These are phyloP conservation scores for Mesocricetus auratus DNA, from an alignment of 2,113 vertebrate species.

Conservation along the genomic window DNA sequence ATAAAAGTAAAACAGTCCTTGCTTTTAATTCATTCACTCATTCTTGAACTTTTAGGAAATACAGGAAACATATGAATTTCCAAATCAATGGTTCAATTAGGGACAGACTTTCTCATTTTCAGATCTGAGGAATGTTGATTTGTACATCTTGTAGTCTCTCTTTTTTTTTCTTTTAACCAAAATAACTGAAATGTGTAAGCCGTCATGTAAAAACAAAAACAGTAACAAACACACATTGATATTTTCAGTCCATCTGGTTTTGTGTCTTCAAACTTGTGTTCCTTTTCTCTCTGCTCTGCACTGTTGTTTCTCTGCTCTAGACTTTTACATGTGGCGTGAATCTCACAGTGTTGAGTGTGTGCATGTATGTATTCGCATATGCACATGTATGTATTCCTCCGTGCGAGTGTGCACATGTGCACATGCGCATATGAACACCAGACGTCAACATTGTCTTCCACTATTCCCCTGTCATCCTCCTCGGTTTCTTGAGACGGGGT, in stretches of 20 bases:
- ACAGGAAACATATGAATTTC: not conserved
- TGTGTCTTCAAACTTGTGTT: not conserved
- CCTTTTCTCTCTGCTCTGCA: not conserved
- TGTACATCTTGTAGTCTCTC: not conserved
- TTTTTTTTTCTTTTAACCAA: not conserved
- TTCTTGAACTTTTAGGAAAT: not conserved
- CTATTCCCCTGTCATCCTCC: not conserved
- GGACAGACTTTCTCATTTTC: not conserved
- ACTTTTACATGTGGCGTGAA: not conserved
- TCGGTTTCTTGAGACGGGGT: not conserved
- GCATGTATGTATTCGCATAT: too few species aligned
- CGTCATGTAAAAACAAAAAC: not conserved
- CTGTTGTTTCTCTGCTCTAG: not conserved
- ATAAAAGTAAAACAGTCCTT: not conserved
- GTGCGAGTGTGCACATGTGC: too few species aligned
- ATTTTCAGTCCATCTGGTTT: not conserved
- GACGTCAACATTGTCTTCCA: not conserved
- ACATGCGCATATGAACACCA: fast-evolving
- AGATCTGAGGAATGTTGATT: not conserved
- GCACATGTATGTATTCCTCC: not conserved
- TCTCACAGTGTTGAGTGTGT: not conserved
- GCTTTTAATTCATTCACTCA: slow-evolving; percentile 17
- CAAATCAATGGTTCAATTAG: not conserved
- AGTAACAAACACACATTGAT: not conserved
- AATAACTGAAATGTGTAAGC: not conserved